Percentiles rank a stretch among this genome's conserved stretches.
Conservation (phyloP, 2,888 invertebrate genomes). For the Copidosoma aretas region DNA sequence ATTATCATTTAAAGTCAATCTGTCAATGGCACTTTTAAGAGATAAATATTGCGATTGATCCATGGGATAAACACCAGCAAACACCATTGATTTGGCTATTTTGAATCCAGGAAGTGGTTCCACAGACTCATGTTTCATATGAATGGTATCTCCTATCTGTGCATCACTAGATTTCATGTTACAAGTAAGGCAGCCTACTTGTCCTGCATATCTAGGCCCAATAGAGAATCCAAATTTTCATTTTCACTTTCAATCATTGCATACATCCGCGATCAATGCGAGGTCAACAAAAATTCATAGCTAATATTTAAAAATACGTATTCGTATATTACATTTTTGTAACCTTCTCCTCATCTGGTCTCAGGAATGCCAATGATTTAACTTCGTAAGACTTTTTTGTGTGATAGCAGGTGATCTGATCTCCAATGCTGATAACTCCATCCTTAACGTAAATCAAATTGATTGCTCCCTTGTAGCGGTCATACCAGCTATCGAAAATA, state of each 20-base stretch:
- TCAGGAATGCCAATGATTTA: slow-evolving; percentile 78
- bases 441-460: slow-evolving; percentile 80
- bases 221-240: background rate
- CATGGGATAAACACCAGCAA: slow-evolving; percentile 88
- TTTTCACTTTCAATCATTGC: no score
- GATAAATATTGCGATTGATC: slow-evolving; percentile 84
- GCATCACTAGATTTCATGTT: slow-evolving; percentile 81
- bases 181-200: slow-evolving; percentile 88
- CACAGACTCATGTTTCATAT: slow-evolving; percentile 65
- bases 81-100: slow-evolving; percentile 80
- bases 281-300: no score
- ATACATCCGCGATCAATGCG: no score
- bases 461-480: slow-evolving; percentile 83
- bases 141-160: slow-evolving; percentile 78
- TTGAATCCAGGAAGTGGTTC: slow-evolving; percentile 72
- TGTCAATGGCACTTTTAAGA: slow-evolving; percentile 84
- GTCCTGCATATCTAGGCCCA: slow-evolving; percentile 75
- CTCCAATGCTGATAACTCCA: slow-evolving; percentile 76
- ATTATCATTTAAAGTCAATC: slow-evolving; percentile 91
- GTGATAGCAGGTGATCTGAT: slow-evolving; percentile 75
- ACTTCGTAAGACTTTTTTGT: slow-evolving; percentile 80
- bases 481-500: slow-evolving; percentile 94
- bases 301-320: background rate
- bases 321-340: slow-evolving; percentile 66
- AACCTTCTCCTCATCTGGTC: slow-evolving; percentile 76